phyloP scores from a whole-genome alignment of 2,888 invertebrate genomes.

The Ectemnius lituratus region DNA sequence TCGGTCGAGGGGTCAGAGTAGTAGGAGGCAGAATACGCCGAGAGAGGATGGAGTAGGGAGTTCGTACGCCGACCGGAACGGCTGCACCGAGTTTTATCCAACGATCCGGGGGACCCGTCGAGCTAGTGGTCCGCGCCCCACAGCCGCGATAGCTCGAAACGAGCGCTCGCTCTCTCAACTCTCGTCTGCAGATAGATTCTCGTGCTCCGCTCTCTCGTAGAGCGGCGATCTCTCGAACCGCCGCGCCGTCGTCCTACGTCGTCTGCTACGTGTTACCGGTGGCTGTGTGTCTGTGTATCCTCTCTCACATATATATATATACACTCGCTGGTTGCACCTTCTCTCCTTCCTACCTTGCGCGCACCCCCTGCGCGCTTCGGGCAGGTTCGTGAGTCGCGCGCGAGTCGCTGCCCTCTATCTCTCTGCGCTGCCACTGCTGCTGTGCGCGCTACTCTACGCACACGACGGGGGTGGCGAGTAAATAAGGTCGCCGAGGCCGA shows the following conservation, averaged over 20 bases:
- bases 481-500: too few species aligned
- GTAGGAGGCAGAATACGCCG: constrained; percentile 30
- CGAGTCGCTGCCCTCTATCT: too few species aligned
- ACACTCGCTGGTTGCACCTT: not conserved
- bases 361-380: too few species aligned
- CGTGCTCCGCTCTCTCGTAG: not conserved
- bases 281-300: not conserved
- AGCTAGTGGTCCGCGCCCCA: constrained; percentile 76
- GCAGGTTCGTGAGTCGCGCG: too few species aligned
- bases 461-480: too few species aligned
- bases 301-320: not conserved
- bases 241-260: too few species aligned
- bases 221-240: too few species aligned
- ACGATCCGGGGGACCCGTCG: constrained; percentile 77
- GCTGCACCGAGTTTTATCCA: constrained; percentile 74
- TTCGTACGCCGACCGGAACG: constrained; percentile 73
- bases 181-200: not conserved
- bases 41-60: constrained; percentile 63
- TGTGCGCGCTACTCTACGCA: too few species aligned
- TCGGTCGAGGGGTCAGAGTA: constrained; percentile 15
- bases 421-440: too few species aligned
- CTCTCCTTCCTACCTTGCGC: not conserved
- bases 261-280: too few species aligned
- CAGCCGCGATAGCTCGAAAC: constrained; percentile 71
- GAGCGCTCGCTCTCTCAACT: constrained; percentile 36